Evolutionary conservation across 2,113 vertebrate genomes (phyloP).

Genomic region (Oreocharis arfaki): DNA sequence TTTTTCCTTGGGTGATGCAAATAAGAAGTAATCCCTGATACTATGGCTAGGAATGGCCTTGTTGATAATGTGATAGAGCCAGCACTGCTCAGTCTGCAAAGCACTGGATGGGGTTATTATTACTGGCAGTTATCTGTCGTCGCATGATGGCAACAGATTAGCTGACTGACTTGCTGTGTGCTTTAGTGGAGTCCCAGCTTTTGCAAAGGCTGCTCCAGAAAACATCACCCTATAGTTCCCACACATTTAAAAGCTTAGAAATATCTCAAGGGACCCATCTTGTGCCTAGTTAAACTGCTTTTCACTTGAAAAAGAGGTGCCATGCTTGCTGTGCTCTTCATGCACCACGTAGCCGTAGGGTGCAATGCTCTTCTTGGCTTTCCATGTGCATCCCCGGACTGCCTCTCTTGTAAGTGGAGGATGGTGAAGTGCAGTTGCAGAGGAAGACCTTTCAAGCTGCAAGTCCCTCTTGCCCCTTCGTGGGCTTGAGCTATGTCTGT

Average conservation of each 20-base stretch:
- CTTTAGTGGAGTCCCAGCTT: background rate
- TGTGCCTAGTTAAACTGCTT: background rate
- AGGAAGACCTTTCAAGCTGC: background rate
- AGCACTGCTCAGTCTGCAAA: background rate
- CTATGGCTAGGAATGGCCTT: background rate
- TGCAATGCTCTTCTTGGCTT: background rate
- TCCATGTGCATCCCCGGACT: accelerated
- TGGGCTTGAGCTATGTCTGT: background rate
- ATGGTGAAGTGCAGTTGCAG: background rate
- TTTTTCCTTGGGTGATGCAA: background rate
- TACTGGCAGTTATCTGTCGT: background rate
- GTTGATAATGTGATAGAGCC: background rate
- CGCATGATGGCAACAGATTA: background rate
- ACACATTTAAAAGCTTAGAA: background rate
- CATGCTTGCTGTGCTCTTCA: background rate
- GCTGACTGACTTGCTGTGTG: background rate
- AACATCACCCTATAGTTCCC: background rate
- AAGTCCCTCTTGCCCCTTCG: accelerated
- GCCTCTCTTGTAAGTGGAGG: background rate
- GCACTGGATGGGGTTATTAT: background rate
- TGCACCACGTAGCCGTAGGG: accelerated
- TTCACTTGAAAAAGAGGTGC: background rate
- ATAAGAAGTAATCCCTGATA: background rate
- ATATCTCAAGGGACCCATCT: background rate
- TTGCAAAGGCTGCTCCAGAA: background rate